Percentiles rank a stretch among this genome's conserved stretches.
These are phyloP conservation scores for Amblyjoppa fuscipennis DNA, from an alignment of 2,888 invertebrate species.

Conservation along the genomic window DNA sequence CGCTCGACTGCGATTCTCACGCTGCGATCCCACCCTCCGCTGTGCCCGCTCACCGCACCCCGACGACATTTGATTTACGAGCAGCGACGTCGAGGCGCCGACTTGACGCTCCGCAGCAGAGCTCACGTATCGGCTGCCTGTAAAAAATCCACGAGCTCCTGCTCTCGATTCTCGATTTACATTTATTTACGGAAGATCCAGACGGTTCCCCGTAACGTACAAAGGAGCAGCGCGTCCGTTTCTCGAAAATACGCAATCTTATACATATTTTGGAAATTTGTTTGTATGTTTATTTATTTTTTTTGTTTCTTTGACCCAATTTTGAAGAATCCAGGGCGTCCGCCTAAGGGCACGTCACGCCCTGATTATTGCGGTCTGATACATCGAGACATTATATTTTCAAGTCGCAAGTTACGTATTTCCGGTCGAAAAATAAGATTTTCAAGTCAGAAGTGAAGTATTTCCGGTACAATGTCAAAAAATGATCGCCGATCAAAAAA, in stretches of 20 bases:
- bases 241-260: neutral
- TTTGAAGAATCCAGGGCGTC: no score
- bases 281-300: no score
- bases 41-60: slow-evolving; percentile 11
- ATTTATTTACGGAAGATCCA: slow-evolving; percentile 1
- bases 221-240: neutral
- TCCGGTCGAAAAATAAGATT: no score
- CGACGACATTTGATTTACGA: slow-evolving; percentile 34
- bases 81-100: slow-evolving; percentile 28
- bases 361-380: no score
- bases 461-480: no score
- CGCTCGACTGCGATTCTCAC: slow-evolving; percentile 19
- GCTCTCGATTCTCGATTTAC: slow-evolving; percentile 7
- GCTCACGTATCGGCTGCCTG: neutral
- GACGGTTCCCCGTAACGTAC: slow-evolving; percentile 3
- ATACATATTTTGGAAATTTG: neutral
- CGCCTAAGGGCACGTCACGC: no score
- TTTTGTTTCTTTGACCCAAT: no score
- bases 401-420: no score
- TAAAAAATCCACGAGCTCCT: neutral
- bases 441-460: no score
- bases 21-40: slow-evolving; percentile 12
- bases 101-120: slow-evolving; percentile 9
- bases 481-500: no score
- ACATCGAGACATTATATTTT: no score